Base-by-base conservation (phyloP, 2,888 invertebrate genomes). In the Choristoneura rosaceana region DNA sequence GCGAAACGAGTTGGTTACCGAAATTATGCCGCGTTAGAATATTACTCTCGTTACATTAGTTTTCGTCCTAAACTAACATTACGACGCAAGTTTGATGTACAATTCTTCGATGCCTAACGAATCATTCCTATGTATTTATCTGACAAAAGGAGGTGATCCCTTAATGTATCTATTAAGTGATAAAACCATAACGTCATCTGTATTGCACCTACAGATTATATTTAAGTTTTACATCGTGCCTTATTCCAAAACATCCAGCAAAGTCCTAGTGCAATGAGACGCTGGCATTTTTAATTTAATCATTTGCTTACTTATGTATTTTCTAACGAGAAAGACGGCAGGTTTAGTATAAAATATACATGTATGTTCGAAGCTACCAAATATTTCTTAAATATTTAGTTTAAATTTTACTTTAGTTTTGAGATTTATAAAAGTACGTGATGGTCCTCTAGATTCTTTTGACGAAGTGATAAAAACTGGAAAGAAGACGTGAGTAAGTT, bases 1-100 rank as follows among this genome's bases (percentile, higher is more conserved):
- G 77, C 71, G 74, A 43, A 68, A 67, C 45, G 17, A 43, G 55
- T 67, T 64, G 47, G 34, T 68, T 45, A 17, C 52, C 8, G 12
- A 14, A 60, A 70, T 52, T n/a, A 61, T 17, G 43, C 60, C 9
- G 4, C 41, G 45, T 71, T 45, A 47, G 43, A 25, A 43, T 43
- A 41, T 55, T 17, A n/a, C 25, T 25, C 12, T 25, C 25, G 10
- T n/a, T 7, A 58, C 43, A 33, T 43, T 58, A 66, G 41, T 58
- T 66, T 58, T 9, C 33, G 25, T 58, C 58, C 43, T 43, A 38
- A 52, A 43, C 43, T 38, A 64, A 52, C 43, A 33, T 50, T 64
- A 62, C 45, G 25, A 45, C 33, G 62, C 62, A 25, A 62, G 47
- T 47, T 62, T 62, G 15, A 52, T 9, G 15, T 7, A 15, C 17